Base-by-base conservation (phyloP, 2,797 vertebrate genomes). In the Pterois miles region DNA sequence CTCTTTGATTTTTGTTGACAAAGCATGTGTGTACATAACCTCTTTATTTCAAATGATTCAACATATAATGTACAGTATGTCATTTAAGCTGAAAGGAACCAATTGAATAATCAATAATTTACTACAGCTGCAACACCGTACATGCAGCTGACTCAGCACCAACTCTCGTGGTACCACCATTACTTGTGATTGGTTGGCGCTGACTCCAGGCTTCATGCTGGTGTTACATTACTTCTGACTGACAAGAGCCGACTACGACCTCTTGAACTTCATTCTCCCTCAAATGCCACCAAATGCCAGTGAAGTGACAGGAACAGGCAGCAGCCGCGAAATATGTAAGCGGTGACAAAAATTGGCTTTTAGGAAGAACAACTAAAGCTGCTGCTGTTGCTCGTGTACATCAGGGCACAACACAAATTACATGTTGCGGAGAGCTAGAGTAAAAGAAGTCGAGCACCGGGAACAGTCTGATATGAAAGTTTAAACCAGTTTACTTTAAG, bases 181-280 rank as follows among this genome's bases (percentile, higher is more conserved):
- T 56, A 38, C 65, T 50, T 33, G 48, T 80, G 73, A 85, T 80
- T 40, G 77, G 77, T 82, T 82, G 70, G 25, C 13, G 38, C 83
- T 81, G 85, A 78, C 78, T 67, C 53, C 71, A 7, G 38, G 43
- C 68, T 68, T 77, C 74, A 40, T 1, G 34, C 40, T 22, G 52
- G 9, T 27, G 63, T 60, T 58, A 34, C 74, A 71, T 76, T 72
- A 65, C 56, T 70, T 56, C 66, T 63, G 77, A 81, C 56, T 78
- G 85, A 81, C 80, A 58, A 58, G 40, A 64, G 52, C 62, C 20
- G 74, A 74, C 78, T 14, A 5, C 29, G 53, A 50, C 18, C 53
- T 75, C n/a, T 53, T n/a, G 34, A 82, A 76, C 74, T 67, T 76
- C 76, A 52, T 53, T 43, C 50, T 29, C 71, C 65, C 29, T 65